Percentiles rank a stretch among this genome's conserved stretches.
These are phyloP conservation scores for Beroe ovata DNA, from an alignment of 37 sponge, comb jelly and placozoan species.

Conservation along the genomic window DNA sequence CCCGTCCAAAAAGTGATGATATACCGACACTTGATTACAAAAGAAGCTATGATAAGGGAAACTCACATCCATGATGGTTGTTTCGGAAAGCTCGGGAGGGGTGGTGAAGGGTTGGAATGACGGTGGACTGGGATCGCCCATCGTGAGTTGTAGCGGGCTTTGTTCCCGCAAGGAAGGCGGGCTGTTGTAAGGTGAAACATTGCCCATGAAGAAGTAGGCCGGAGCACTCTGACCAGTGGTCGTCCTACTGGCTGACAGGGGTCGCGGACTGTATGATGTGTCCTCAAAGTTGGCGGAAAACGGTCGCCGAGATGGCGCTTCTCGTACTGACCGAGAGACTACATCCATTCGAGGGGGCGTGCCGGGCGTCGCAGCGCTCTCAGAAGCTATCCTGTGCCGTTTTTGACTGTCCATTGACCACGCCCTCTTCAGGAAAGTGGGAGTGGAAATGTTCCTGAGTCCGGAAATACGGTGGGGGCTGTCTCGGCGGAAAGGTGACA, in stretches of 20 bases:
- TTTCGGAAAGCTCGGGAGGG: conserved; percentile 33
- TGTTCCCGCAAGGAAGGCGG: conserved; percentile 35
- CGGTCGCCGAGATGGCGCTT: conserved; percentile 18
- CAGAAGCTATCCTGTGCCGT: conserved; percentile 14
- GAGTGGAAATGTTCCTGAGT: conserved; percentile 5
- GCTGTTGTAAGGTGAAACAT: conserved; percentile 24
- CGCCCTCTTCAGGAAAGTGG: conserved; percentile 23
- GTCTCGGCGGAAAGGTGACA: not conserved
- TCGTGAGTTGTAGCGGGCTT: conserved; percentile 24
- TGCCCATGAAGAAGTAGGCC: conserved; percentile 47
- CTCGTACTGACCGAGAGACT: conserved; percentile 28
- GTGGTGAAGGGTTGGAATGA: conserved; percentile 52
- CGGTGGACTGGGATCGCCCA: conserved; percentile 37
- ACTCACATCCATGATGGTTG: conserved; percentile 66
- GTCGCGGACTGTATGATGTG: not conserved
- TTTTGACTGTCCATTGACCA: conserved; percentile 38
- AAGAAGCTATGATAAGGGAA: too few species aligned
- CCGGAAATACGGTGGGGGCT: conserved; percentile 34
- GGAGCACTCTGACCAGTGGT: conserved; percentile 21
- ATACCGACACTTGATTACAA: too few species aligned
- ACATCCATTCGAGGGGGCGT: conserved; percentile 22
- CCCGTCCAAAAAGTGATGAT: too few species aligned
- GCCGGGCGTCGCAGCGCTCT: not conserved
- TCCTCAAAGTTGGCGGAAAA: conserved; percentile 59
- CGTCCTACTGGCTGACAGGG: conserved; percentile 30